phyloP scores from a whole-genome alignment of 2,888 invertebrate species.

The Noctua janthina region DNA sequence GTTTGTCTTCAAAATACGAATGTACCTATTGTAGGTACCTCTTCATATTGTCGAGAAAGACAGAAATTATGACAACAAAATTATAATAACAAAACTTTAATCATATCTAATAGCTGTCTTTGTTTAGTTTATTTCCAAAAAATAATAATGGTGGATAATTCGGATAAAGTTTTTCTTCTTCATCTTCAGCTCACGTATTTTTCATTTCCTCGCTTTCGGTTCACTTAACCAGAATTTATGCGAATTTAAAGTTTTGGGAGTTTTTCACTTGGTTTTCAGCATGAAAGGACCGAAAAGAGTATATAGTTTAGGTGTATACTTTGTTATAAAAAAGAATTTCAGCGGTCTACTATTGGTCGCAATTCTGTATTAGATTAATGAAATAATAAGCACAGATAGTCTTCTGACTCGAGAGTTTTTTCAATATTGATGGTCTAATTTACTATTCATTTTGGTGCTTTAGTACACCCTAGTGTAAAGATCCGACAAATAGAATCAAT shows the following conservation, averaged over 20 bases:
- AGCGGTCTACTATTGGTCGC: neutral
- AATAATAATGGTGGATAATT: neutral
- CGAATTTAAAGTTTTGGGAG: conserved; percentile 6
- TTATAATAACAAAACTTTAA: neutral
- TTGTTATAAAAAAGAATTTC: neutral
- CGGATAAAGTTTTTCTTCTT: neutral
- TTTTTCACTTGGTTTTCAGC: neutral
- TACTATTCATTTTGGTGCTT: neutral
- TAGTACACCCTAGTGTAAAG: neutral
- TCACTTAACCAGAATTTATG: conserved; percentile 9
- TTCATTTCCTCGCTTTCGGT: neutral
- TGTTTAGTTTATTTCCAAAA: neutral
- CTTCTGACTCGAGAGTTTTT: neutral
- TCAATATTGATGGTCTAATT: neutral
- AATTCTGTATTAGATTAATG: neutral
- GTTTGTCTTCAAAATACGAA: neutral
- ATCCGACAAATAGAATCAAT: neutral
- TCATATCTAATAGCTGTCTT: neutral
- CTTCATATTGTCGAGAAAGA: neutral
- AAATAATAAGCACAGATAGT: neutral
- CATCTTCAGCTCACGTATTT: neutral
- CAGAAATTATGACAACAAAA: neutral
- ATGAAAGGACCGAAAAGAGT: neutral
- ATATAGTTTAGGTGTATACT: neutral
- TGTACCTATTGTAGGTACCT: neutral